A percentile compares a stretch with the other conserved stretches of the same genome.
These are phyloP conservation scores for Protobothrops mucrosquamatus DNA, from an alignment of 2,113 vertebrate species.

Conservation along the genomic window DNA sequence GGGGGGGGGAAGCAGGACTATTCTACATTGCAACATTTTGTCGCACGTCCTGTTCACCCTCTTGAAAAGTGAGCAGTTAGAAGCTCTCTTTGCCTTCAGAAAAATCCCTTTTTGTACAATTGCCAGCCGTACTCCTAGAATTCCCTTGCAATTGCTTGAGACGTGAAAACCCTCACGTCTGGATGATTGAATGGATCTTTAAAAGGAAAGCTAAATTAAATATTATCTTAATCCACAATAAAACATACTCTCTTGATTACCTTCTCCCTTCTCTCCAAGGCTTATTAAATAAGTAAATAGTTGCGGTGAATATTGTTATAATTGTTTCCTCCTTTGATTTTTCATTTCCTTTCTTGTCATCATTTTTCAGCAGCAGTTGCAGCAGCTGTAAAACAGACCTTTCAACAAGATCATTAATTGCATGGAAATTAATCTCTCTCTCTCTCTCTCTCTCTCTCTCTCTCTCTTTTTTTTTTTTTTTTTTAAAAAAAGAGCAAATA, in stretches of 20 bases:
- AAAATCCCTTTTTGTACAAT: not conserved
- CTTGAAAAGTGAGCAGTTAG: not conserved
- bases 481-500: slow-evolving; percentile 49
- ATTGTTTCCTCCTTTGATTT: slow-evolving; percentile 73
- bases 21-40: not conserved
- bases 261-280: slow-evolving; percentile 31
- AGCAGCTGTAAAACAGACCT: slow-evolving; percentile 67
- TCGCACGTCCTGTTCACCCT: not conserved
- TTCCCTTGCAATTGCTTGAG: slow-evolving; percentile 21
- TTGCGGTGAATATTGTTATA: slow-evolving; percentile 67
- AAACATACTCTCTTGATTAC: slow-evolving; percentile 66
- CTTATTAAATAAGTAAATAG: slow-evolving; percentile 68
- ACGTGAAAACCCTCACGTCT: slow-evolving; percentile 33
- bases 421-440: slow-evolving; percentile 68
- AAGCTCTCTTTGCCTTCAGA: not conserved
- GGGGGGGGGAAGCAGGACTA: not conserved
- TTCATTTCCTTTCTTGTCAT: slow-evolving; percentile 72
- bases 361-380: slow-evolving; percentile 57
- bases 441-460: too few species aligned
- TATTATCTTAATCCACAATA: slow-evolving; percentile 69
- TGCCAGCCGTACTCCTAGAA: not conserved
- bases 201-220: slow-evolving; percentile 58
- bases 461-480: slow-evolving; percentile 43
- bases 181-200: slow-evolving; percentile 57
- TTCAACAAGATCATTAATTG: slow-evolving; percentile 68